phyloP scores from a whole-genome alignment of 2,888 invertebrate genomes.

The Drosophila nigricruria region DNA sequence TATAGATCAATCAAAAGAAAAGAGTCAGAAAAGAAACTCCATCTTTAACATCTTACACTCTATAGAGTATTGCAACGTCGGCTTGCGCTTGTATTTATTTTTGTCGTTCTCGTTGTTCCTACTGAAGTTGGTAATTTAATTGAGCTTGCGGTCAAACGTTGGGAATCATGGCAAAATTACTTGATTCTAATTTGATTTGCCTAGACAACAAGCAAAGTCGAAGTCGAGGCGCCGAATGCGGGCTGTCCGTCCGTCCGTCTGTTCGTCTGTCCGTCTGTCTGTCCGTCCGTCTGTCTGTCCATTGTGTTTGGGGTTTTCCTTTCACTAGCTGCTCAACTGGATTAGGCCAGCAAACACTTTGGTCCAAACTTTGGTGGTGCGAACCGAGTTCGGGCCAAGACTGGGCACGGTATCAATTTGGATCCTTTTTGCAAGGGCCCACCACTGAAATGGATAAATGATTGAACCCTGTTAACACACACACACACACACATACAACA shows the following conservation, averaged over 20 bases:
- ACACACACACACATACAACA: not conserved
- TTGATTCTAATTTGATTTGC: constrained; percentile 84
- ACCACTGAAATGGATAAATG: constrained; percentile 78
- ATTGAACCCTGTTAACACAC: constrained; percentile 58
- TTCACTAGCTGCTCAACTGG: constrained; percentile 67
- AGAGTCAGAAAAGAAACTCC: not conserved
- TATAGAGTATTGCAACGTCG: constrained; percentile 17
- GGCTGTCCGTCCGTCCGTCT: not conserved
- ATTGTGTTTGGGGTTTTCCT: constrained; percentile 45
- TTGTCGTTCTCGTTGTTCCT: constrained; percentile 1
- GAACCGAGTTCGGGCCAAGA: not conserved
- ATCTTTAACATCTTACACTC: not conserved
- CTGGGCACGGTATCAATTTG: constrained; percentile 48
- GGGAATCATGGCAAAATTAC: constrained; percentile 81
- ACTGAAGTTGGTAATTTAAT: constrained; percentile 78
- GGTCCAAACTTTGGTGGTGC: constrained; percentile 49
- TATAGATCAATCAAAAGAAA: not conserved
- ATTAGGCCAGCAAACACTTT: constrained; percentile 65
- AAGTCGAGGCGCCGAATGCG: constrained; percentile 22
- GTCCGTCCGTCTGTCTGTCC: constrained; percentile 11
- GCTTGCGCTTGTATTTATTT: not conserved
- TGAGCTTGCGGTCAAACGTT: constrained; percentile 83
- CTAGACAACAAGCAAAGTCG: constrained; percentile 72
- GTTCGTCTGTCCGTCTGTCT: not conserved
- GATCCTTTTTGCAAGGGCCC: constrained; percentile 49